phyloP scores from a whole-genome alignment of 1,140 invertebrate genomes.

The Lepidurus arcticus region DNA sequence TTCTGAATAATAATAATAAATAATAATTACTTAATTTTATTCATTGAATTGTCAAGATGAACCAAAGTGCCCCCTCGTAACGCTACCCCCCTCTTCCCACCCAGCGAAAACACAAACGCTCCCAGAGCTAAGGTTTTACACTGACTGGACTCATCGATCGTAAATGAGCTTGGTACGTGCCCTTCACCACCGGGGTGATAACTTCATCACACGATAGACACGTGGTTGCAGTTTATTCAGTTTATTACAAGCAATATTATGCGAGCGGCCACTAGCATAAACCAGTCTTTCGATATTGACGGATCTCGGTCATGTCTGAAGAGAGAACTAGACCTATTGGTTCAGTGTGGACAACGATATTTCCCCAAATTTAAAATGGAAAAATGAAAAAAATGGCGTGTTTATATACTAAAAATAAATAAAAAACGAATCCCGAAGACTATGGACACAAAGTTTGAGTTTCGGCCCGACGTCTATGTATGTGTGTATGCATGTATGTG shows the following conservation, averaged over 20 bases:
- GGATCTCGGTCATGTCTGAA: neutral
- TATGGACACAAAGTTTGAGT: no score
- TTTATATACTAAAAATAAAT: no score
- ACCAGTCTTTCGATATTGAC: neutral
- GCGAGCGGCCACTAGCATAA: neutral
- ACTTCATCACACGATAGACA: constrained; percentile 14
- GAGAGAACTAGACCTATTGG: no score
- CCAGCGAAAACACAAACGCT: neutral
- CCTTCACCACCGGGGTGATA: neutral
- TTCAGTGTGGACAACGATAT: neutral
- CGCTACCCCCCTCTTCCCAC: neutral
- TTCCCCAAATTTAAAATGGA: neutral
- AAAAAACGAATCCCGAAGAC: no score
- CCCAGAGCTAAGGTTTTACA: neutral
- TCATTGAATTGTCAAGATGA: no score
- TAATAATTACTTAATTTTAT: no score
- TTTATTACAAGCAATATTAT: constrained; percentile 20
- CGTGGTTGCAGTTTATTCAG: neutral
- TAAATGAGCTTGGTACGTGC: constrained; percentile 21
- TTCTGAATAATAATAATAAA: no score
- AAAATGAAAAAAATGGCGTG: no score
- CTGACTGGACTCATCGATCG: constrained; percentile 12
- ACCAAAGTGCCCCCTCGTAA: neutral
- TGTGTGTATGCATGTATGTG: neutral
- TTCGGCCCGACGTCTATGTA: neutral